phyloP scores from a whole-genome alignment of 2,888 invertebrate species.

The Pyrocoelia pectoralis region DNA sequence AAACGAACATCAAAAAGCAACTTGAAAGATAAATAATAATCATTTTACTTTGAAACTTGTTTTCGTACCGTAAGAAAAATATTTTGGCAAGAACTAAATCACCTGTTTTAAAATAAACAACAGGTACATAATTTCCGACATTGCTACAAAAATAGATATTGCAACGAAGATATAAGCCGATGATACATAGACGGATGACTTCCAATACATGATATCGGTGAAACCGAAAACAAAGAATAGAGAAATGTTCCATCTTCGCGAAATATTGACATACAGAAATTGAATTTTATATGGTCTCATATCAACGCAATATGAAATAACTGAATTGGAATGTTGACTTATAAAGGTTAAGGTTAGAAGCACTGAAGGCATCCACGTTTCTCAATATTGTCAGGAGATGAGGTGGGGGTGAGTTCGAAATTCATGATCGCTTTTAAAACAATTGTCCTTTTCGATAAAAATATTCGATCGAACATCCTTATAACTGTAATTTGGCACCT shows the following conservation, averaged over 20 bases:
- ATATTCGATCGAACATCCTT: slow-evolving; percentile 3
- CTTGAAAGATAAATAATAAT: no score
- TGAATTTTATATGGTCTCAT: slow-evolving; percentile 50
- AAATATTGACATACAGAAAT: slow-evolving; percentile 44
- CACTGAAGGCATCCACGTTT: slow-evolving; percentile 21
- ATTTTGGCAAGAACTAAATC: slow-evolving; percentile 11
- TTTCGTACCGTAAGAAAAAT: not conserved
- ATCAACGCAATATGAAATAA: slow-evolving; percentile 49
- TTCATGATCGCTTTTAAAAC: not conserved
- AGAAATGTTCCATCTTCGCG: slow-evolving; percentile 28
- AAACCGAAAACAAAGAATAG: slow-evolving; percentile 36
- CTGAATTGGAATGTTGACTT: slow-evolving; percentile 44
- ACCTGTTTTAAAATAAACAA: slow-evolving; percentile 25
- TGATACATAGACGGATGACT: slow-evolving; percentile 31
- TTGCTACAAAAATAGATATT: slow-evolving; percentile 27
- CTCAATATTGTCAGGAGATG: slow-evolving; percentile 3
- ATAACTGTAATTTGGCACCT: slow-evolving; percentile 12
- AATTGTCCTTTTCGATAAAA: not conserved
- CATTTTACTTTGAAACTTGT: no score
- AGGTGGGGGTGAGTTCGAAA: not conserved
- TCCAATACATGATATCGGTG: slow-evolving; percentile 26
- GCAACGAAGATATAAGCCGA: slow-evolving; percentile 19
- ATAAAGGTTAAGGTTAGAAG: slow-evolving; percentile 35
- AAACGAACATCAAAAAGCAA: no score
- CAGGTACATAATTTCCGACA: slow-evolving; percentile 27